A percentile compares a stretch with the other conserved stretches of the same genome.
phyloP scores from a whole-genome alignment of 2,113 vertebrate genomes.

The Scomber colias region DNA sequence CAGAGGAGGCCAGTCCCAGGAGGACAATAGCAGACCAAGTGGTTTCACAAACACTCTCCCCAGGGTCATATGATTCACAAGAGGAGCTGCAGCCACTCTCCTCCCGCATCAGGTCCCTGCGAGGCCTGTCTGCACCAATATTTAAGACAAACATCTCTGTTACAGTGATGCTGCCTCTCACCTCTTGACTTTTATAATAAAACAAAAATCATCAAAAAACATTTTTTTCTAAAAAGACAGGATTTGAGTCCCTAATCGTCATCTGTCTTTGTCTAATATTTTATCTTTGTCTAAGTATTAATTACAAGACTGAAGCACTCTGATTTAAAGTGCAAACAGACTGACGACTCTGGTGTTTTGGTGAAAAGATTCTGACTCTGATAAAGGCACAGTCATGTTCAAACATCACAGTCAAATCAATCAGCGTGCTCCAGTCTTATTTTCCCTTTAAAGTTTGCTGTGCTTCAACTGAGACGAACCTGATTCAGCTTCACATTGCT shows the following conservation, averaged over 20 bases:
- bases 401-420: no score
- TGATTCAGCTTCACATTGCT: no score
- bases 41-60: slow-evolving; percentile 84
- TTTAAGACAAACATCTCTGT: slow-evolving; percentile 78
- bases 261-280: background rate
- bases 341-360: no score
- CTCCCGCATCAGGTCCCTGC: slow-evolving; percentile 61
- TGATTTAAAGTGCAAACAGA: no score
- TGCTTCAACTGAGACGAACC: no score
- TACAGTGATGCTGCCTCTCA: slow-evolving; percentile 46
- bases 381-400: no score
- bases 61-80: slow-evolving; percentile 83
- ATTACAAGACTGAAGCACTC: background rate
- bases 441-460: no score
- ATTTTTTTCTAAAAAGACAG: background rate
- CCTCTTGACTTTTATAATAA: slow-evolving; percentile 3
- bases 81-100: slow-evolving; percentile 73
- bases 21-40: slow-evolving; percentile 86
- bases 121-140: slow-evolving; percentile 42
- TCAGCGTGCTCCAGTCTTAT: no score
- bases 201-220: background rate
- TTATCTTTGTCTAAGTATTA: no score
- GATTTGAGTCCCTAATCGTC: background rate
- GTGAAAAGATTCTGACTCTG: no score
- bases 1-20: slow-evolving; percentile 80